These are phyloP conservation scores for Panagrolaimus sp. DNA, from an alignment of 1,140 invertebrate species.

Conservation along the genomic window DNA sequence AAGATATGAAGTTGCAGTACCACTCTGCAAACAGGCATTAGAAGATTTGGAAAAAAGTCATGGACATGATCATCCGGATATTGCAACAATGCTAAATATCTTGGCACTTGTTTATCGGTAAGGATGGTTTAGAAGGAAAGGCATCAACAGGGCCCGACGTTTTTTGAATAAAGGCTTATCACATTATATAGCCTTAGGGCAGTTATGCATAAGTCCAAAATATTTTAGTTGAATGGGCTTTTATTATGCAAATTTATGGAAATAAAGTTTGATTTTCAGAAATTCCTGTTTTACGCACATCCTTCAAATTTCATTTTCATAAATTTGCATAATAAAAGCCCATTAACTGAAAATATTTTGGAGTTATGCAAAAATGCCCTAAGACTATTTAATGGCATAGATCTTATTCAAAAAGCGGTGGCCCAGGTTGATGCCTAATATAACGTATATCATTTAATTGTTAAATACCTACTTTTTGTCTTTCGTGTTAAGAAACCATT, in stretches of 20 bases:
- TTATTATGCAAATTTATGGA: not conserved
- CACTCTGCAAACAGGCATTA: constrained; percentile 92
- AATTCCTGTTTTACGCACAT: constrained; percentile 91
- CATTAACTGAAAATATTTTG: constrained; percentile 93
- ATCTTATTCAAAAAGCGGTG: no score
- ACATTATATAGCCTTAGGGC: no score
- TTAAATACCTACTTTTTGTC: constrained; percentile 55
- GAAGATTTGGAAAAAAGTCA: constrained; percentile 96
- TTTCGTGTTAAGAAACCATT: not conserved
- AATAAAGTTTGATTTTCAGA: not conserved
- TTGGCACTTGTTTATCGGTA: constrained; percentile 89
- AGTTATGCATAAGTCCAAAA: no score
- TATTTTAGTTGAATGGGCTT: no score
- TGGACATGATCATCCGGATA: constrained; percentile 95
- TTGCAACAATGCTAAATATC: constrained; percentile 99
- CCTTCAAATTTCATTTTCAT: constrained; percentile 93
- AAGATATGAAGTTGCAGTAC: constrained; percentile 88
- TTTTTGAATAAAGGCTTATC: no score
- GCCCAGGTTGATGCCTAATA: constrained; percentile 85
- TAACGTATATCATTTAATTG: constrained; percentile 93
- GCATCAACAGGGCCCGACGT: no score
- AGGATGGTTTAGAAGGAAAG: not conserved
- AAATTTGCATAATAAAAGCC: no score
- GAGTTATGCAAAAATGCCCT: constrained; percentile 88
- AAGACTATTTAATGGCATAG: constrained; percentile 95